Conservation (phyloP, 2,888 invertebrate genomes). For the Dasysyrphus tricinctus region DNA sequence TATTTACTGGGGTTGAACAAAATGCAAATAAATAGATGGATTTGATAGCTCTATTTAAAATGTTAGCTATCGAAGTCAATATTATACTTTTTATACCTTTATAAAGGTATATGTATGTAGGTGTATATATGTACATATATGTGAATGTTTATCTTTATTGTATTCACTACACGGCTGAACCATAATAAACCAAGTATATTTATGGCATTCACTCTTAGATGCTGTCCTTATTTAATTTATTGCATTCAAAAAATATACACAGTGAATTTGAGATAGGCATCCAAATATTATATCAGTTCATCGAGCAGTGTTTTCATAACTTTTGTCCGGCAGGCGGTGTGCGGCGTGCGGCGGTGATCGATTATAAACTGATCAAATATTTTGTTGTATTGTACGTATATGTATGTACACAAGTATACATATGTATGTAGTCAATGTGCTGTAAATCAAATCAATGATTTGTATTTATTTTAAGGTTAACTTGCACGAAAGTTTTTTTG, state of each 20-base stretch:
- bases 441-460: slow-evolving; percentile 9
- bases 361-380: slow-evolving; percentile 30
- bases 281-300: slow-evolving; percentile 31
- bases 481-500: too few relatives aligned
- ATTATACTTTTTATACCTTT: slow-evolving; percentile 7
- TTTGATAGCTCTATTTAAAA: slow-evolving; percentile 31
- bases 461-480: too few relatives aligned
- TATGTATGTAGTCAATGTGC: background rate
- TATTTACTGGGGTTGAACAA: slow-evolving; percentile 27
- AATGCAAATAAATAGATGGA: slow-evolving; percentile 28
- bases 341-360: background rate
- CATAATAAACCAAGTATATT: slow-evolving; percentile 34
- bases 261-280: slow-evolving; percentile 2
- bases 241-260: slow-evolving; percentile 22
- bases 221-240: slow-evolving; percentile 49
- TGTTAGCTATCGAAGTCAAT: slow-evolving; percentile 10
- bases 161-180: background rate
- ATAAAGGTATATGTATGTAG: background rate
- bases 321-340: background rate
- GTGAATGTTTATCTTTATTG: slow-evolving; percentile 47
- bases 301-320: slow-evolving; percentile 9
- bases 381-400: slow-evolving; percentile 3
- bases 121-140: background rate
- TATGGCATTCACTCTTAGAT: slow-evolving; percentile 16
- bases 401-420: too few relatives aligned